Base-by-base conservation (phyloP, 2,888 invertebrate genomes). In the Netelia virgata region DNA sequence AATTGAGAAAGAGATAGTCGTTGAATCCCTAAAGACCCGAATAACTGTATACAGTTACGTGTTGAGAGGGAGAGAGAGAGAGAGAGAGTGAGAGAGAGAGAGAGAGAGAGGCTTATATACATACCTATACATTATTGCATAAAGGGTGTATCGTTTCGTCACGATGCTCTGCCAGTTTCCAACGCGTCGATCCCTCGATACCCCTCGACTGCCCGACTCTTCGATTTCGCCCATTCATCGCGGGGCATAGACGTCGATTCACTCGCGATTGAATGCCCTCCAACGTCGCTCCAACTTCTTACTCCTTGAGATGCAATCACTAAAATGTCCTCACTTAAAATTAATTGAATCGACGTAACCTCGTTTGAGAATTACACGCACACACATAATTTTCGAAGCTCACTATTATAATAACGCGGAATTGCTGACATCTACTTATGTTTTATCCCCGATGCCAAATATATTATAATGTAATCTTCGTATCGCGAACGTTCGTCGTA, bases 121-220 rank as follows among this genome's bases (percentile, higher is more conserved):
- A 66, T 66, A 66, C n/a, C 18, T 10, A 43, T 43, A n/a, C 50
- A 47, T 53, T 36, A 36, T 63, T 74, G 61, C 28, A 28, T 16
- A 57, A 16, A 3, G 57, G 28, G 63, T 61, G 36, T 70, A 47
- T 76, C 18, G 66, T 76, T 59, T 16, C 77, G 82, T 85, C 86
- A 78, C 36, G 75, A 86, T 76, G 77, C 77, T 57, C 63, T 75
- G 80, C 69, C 84, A 87, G 89, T 88, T 91, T 90, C 89, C 90
- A 87, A 85, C 86, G 88, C 88, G 88, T 91, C 90, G 90, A 91
- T 91, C 88, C 86, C 88, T 89, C 90, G 89, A 90, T 90, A 90
- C 84, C 88, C 87, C 88, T 87, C 90, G 89, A 74, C 72, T 83
- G 59, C 73, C 76, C 78, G 78, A 81, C 68, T 80, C 79, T 83